Evolutionary conservation across 1,140 invertebrate species (phyloP).

Genomic region (Aphelenchoides fujianensis): DNA sequence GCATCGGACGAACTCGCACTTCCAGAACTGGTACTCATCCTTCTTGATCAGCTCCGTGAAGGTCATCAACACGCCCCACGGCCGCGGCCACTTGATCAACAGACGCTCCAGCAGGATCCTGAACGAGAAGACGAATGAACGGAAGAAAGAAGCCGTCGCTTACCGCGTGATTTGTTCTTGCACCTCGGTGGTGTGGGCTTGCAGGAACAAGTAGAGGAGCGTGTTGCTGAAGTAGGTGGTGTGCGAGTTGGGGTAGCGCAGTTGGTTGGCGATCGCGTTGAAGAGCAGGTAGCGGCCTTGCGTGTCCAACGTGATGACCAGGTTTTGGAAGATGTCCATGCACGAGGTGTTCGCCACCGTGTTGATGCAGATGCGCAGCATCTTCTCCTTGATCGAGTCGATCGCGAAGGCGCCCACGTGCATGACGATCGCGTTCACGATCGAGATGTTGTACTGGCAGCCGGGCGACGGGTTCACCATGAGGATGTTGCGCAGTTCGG

Average conservation of each 20-base stretch:
- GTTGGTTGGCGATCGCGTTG: conserved; percentile 95
- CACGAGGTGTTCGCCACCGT: conserved; percentile 90
- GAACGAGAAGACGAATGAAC: conserved; percentile 45
- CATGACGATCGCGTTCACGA: conserved; percentile 93
- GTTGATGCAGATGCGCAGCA: conserved; percentile 82
- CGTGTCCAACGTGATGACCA: conserved; percentile 92
- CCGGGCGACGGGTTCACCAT: conserved; percentile 71
- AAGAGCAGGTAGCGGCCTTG: conserved; percentile 93
- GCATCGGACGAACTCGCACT: conserved; percentile 96
- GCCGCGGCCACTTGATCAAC: conserved; percentile 95
- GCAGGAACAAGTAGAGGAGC: conserved; percentile 91
- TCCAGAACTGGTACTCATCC: conserved; percentile 97
- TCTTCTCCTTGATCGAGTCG: conserved; percentile 67
- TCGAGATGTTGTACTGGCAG: conserved; percentile 84
- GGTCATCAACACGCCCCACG: conserved; percentile 96
- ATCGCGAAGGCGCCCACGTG: conserved; percentile 97
- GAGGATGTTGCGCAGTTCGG: conserved; percentile 82
- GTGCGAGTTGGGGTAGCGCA: conserved; percentile 97
- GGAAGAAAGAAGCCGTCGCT: conserved; percentile 14
- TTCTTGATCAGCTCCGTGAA: conserved; percentile 99
- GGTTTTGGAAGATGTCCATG: conserved; percentile 99
- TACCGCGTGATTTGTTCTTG: conserved; percentile 75
- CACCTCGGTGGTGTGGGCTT: conserved; percentile 92
- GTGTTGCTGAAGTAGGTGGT: conserved; percentile 99
- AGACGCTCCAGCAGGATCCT: conserved; percentile 90